A percentile compares a stretch with the other conserved stretches of the same genome.
These are phyloP conservation scores for Glyptemys insculpta DNA, from an alignment of 2,797 vertebrate species.

Conservation along the genomic window DNA sequence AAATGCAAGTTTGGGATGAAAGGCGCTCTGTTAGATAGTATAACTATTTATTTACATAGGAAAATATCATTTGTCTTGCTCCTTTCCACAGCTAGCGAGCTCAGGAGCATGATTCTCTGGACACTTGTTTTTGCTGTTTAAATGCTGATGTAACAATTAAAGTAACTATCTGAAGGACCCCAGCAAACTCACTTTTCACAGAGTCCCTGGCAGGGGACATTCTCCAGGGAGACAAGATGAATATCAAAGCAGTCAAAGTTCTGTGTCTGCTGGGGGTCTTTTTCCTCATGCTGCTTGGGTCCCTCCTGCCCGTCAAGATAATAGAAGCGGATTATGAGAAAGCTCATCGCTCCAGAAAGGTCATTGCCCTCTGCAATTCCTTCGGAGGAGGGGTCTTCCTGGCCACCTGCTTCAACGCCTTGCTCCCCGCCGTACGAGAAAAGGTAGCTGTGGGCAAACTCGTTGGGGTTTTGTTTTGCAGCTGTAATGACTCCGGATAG, in stretches of 20 bases:
- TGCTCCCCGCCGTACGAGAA: constrained; percentile 85
- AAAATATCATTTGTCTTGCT: not conserved
- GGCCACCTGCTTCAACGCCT: constrained; percentile 93
- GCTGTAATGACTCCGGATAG: not conserved
- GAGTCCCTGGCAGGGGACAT: not conserved
- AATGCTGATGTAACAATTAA: fast-evolving
- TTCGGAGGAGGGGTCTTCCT: constrained; percentile 95
- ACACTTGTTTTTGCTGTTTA: not conserved
- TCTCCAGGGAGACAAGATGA: constrained; percentile 74
- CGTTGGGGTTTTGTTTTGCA: not conserved
- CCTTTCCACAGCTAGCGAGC: not conserved
- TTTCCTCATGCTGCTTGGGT: constrained; percentile 88
- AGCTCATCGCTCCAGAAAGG: constrained; percentile 81
- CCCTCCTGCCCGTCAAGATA: constrained; percentile 90
- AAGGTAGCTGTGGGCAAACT: constrained; percentile 80
- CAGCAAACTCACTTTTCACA: not conserved
- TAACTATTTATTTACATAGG: not conserved
- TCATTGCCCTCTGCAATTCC: constrained; percentile 88
- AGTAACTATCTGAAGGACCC: fast-evolving
- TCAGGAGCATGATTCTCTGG: not conserved
- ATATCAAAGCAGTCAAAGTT: constrained; percentile 87
- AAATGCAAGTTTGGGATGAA: fast-evolving
- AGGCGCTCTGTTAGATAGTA: not conserved
- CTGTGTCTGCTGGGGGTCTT: constrained; percentile 90
- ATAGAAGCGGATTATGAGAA: constrained; percentile 86